phyloP scores from a whole-genome alignment of 2,113 vertebrate genomes.

The Pterocles burchelli region DNA sequence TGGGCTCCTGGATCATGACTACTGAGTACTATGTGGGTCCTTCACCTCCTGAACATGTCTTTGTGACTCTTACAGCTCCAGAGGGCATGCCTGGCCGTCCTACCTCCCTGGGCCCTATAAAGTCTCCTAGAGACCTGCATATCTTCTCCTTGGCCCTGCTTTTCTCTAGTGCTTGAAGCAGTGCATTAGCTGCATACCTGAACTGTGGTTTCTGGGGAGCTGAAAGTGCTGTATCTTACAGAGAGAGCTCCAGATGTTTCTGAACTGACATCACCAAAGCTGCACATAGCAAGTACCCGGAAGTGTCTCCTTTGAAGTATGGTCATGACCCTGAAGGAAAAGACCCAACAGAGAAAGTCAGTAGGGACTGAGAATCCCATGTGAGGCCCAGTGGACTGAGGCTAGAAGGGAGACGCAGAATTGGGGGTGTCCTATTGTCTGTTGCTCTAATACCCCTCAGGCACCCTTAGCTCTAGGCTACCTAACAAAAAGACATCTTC shows the following conservation, averaged over 20 bases:
- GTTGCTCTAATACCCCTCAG: not conserved
- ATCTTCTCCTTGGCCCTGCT: not conserved
- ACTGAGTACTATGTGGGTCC: not conserved
- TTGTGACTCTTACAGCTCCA: not conserved
- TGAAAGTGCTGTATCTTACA: not conserved
- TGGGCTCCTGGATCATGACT: not conserved
- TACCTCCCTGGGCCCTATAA: not conserved
- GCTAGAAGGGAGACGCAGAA: not conserved
- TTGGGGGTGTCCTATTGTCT: not conserved
- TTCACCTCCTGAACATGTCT: not conserved
- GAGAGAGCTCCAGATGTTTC: not conserved
- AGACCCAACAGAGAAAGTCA: not conserved
- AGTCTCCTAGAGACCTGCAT: not conserved
- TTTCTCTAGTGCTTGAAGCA: not conserved
- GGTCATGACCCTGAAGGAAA: not conserved
- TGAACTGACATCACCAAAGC: not conserved
- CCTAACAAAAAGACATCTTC: not conserved
- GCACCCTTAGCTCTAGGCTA: not conserved
- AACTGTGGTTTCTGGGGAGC: not conserved
- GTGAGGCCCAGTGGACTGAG: not conserved
- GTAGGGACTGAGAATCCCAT: not conserved
- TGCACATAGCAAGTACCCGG: not conserved
- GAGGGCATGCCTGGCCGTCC: fast-evolving
- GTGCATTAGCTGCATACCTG: not conserved
- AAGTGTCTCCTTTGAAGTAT: not conserved